These are phyloP conservation scores for Danio rerio DNA, from an alignment of 2,113 vertebrate genomes.

Conservation along the genomic window GRCz12tu NC_133199.1:25305501-25306000, in stretches of 20 bases:
- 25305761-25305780: no score
- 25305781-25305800: not conserved
- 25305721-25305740: not conserved
- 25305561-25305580: not conserved
- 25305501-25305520: no score
- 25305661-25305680: not conserved
- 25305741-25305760: not conserved
- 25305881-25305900: not conserved
- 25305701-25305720: not conserved
- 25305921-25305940: not conserved
- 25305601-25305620: no score
- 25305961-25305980: slow-evolving; percentile 9
- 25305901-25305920: not conserved
- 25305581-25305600: no score
- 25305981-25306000: slow-evolving; percentile 52
- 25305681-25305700: no score
- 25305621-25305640: no score
- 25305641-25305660: not conserved
- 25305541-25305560: no score
- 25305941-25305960: slow-evolving; percentile 4
- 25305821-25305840: not conserved
- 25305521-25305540: no score
- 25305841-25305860: slow-evolving; percentile 5
- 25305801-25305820: not conserved
- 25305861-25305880: no score